These are phyloP conservation scores for Apeltes quadracus DNA, from an alignment of 2,113 vertebrate genomes.

Conservation along the genomic window DNA sequence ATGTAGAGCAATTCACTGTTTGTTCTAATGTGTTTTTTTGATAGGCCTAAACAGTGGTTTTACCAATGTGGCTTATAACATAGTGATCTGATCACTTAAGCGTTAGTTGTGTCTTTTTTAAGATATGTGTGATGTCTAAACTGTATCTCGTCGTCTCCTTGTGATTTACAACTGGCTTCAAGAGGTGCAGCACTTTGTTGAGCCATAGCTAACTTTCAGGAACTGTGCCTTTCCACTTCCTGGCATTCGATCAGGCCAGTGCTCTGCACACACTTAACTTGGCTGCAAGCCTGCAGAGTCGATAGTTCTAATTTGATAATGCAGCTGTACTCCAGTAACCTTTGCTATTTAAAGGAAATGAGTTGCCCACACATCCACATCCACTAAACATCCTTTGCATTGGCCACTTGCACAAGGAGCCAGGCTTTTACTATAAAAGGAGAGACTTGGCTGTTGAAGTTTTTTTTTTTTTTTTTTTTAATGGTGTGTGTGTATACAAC, in stretches of 20 bases:
- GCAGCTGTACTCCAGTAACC: neutral
- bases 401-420: constrained; percentile 18
- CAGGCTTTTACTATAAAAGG: constrained; percentile 78
- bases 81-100: neutral
- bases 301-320: constrained; percentile 18
- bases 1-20: neutral
- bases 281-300: constrained; percentile 10
- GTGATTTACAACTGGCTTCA: neutral
- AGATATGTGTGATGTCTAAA: neutral
- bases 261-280: constrained; percentile 13
- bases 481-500: constrained; percentile 67
- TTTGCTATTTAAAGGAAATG: neutral
- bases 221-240: constrained; percentile 28
- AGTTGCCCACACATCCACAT: constrained; percentile 10
- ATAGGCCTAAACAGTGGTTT: neutral
- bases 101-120: neutral
- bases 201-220: constrained; percentile 20
- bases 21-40: neutral
- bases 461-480: constrained; percentile 56
- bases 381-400: constrained; percentile 1
- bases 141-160: neutral
- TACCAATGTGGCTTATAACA: neutral
- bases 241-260: constrained; percentile 25
- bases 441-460: constrained; percentile 61
- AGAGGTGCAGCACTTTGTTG: constrained; percentile 7